A percentile compares a stretch with the other conserved stretches of the same genome.
phyloP scores from a whole-genome alignment of 2,888 invertebrate genomes.

The Xestobium rufovillosum region DNA sequence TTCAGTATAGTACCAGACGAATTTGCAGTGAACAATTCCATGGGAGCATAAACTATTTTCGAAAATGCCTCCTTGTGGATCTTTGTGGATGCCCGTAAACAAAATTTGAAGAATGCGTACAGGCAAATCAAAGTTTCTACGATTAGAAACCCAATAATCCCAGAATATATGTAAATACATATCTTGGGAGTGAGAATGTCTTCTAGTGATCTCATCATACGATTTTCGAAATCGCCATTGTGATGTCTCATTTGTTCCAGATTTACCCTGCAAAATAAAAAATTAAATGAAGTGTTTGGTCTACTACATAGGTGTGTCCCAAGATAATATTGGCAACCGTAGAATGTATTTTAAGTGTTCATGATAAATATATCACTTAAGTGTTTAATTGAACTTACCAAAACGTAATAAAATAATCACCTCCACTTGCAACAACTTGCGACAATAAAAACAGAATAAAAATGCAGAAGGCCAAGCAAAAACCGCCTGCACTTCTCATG shows the following conservation, averaged over 20 bases:
- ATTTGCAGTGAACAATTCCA: conserved; percentile 64
- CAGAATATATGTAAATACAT: conserved; percentile 38
- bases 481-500: conserved; percentile 63
- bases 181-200: conserved; percentile 20
- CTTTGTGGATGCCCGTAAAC: conserved; percentile 48
- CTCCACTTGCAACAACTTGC: conserved; percentile 63
- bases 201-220: background rate
- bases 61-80: conserved; percentile 50
- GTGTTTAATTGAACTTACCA: conserved; percentile 49
- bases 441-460: conserved; percentile 55
- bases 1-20: conserved; percentile 59
- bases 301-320: no score
- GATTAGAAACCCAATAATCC: conserved; percentile 32
- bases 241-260: conserved; percentile 26
- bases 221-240: conserved; percentile 8
- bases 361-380: background rate
- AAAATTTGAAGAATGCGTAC: conserved; percentile 46
- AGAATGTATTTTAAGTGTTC: no score
- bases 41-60: conserved; percentile 56
- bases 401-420: conserved; percentile 71
- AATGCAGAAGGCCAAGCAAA: conserved; percentile 51
- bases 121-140: conserved; percentile 44
- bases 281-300: conserved; percentile 7
- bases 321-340: no score
- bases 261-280: conserved; percentile 33